These are phyloP conservation scores for Passer montanus DNA, from an alignment of 2,113 vertebrate species.

Conservation along the genomic window DNA sequence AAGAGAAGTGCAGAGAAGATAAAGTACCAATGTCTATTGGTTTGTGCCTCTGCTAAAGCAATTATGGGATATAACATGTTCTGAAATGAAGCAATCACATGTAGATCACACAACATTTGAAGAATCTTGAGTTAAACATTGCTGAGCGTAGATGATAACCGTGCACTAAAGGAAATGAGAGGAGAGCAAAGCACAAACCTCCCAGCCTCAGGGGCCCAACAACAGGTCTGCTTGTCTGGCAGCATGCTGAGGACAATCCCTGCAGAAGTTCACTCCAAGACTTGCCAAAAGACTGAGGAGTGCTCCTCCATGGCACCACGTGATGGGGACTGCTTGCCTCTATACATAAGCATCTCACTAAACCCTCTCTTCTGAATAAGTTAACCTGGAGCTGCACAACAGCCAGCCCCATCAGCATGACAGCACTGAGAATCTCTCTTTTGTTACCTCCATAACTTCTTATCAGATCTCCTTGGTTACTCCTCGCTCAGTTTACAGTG, in stretches of 20 bases:
- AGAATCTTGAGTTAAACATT: neutral
- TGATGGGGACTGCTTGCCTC: neutral
- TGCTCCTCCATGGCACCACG: neutral
- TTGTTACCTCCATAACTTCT: neutral
- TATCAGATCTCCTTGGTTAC: neutral
- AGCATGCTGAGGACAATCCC: neutral
- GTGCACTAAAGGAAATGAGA: neutral
- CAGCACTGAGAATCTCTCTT: neutral
- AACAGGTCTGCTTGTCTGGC: neutral
- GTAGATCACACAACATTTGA: neutral
- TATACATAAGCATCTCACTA: neutral
- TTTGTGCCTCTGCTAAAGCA: neutral
- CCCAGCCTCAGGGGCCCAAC: neutral
- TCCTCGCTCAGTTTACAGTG: neutral
- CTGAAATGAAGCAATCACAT: neutral
- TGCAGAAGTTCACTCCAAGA: neutral
- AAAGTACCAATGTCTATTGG: neutral
- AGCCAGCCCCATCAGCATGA: neutral
- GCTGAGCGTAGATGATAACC: accelerated
- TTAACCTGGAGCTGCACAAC: neutral
- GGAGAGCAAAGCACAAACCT: neutral
- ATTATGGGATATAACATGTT: neutral
- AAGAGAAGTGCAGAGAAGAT: neutral
- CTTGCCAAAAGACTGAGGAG: neutral
- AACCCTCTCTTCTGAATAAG: neutral